Base-by-base conservation (phyloP, 2,113 vertebrate species). In the Austrofundulus limnaeus region DNA sequence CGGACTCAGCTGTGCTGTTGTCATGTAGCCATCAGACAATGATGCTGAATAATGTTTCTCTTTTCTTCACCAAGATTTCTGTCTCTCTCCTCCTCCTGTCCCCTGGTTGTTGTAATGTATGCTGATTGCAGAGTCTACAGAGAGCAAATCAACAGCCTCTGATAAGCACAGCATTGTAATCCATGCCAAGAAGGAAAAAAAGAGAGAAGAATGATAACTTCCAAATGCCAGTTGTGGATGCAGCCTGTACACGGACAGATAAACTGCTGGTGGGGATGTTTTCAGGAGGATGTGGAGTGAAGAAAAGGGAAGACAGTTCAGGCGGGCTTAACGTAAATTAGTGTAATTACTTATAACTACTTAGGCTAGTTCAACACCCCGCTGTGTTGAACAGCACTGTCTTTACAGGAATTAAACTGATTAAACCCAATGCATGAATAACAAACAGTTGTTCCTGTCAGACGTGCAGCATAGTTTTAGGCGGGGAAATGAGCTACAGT, bases 61-160 rank as follows among this genome's bases (percentile, higher is more conserved):
- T 45, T 61, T 47, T 19, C 12, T 17, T 34, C 23, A 49, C 11
- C 17, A 39, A n/a, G 14, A 2, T 61, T 50, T 72, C 28, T 42
- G 23, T 41, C 38, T 37, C 39, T 46, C 34, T 49, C 34, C 50
- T 49, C 34, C 50, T 15, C 60, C 37, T 75, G 5, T 70, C 19
- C 61, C 25, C 31, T 13, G 38, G 23, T 41, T 17, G 50, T 54
- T 78, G 63, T 82, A 82, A 78, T 80, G 37, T 74, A 70, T 72
- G 82, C 72, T 77, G 79, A 86, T 84, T 79, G 72, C 71, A 71
- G 61, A 59, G 56, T 49, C 59, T 66, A 73, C 58, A 61, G 56
- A 62, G 55, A 59, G 61, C 20, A 10, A 57, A 68, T 65, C 81
- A 77, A 77, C 81, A 84, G 84, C 67, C 58, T 63, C 61, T 66